Conservation (phyloP, 2,888 invertebrate genomes). For the Parnassius glacialis region DNA sequence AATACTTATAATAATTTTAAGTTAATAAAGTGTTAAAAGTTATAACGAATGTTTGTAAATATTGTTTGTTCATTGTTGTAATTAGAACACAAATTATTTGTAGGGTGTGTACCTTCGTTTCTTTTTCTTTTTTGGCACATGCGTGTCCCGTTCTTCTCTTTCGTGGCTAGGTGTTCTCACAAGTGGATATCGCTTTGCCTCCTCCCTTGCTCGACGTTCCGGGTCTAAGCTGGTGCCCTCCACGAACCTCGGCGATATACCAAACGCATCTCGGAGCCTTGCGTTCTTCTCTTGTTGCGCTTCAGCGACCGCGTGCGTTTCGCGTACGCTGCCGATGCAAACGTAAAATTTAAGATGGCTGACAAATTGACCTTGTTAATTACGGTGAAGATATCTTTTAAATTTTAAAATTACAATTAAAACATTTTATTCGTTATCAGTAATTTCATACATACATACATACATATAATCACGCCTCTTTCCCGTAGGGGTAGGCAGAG, state of each 20-base stretch:
- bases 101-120: constrained; percentile 82
- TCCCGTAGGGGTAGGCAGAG: too few species aligned
- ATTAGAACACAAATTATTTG: background rate
- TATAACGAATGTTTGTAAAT: too few species aligned
- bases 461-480: too few species aligned
- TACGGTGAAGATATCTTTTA: too few species aligned
- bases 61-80: too few species aligned
- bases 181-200: constrained; percentile 84
- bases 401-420: too few species aligned
- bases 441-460: too few species aligned
- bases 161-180: constrained; percentile 88
- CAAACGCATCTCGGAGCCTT: constrained; percentile 94
- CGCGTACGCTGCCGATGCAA: constrained; percentile 86
- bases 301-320: constrained; percentile 97
- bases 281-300: constrained; percentile 98
- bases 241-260: constrained; percentile 95
- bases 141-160: constrained; percentile 67
- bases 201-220: constrained; percentile 80
- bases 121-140: constrained; percentile 85
- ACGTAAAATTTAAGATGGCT: constrained; percentile 32
- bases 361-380: background rate
- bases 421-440: too few species aligned
- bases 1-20: too few species aligned
- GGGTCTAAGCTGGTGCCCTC: constrained; percentile 96
- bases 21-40: too few species aligned